Percentiles rank a stretch among this genome's conserved stretches.
phyloP scores from a whole-genome alignment of 2,797 vertebrate species.

The Rachycentron canadum region DNA sequence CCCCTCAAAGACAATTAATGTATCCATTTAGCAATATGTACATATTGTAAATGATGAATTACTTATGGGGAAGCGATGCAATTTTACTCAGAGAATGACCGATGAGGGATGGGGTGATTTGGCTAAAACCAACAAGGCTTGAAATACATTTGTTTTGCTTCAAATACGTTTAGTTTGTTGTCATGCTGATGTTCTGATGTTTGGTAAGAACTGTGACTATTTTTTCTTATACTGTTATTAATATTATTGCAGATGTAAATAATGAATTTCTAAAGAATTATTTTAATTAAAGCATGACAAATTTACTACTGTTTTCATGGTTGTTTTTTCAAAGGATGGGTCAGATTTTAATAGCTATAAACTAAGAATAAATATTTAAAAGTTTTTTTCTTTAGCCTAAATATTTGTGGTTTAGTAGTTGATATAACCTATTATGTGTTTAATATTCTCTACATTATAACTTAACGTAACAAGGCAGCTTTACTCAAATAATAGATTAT shows the following conservation, averaged over 20 bases:
- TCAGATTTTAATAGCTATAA: slow-evolving; percentile 1
- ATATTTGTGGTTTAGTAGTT: neutral
- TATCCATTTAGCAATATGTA: slow-evolving; percentile 79
- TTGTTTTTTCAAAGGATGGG: slow-evolving; percentile 30
- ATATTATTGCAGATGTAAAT: slow-evolving; percentile 89
- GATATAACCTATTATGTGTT: neutral
- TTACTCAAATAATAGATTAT: neutral
- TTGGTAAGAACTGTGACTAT: slow-evolving; percentile 85
- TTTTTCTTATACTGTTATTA: slow-evolving; percentile 87
- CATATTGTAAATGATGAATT: slow-evolving; percentile 84
- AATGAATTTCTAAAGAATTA: slow-evolving; percentile 90
- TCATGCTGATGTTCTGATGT: slow-evolving; percentile 84
- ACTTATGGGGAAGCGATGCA: slow-evolving; percentile 67
- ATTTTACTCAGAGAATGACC: slow-evolving; percentile 68
- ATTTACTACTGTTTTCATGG: slow-evolving; percentile 57
- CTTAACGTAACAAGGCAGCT: neutral
- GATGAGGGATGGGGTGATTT: slow-evolving; percentile 59
- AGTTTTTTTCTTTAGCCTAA: neutral
- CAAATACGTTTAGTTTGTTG: slow-evolving; percentile 76
- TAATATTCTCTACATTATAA: neutral
- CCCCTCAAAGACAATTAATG: slow-evolving; percentile 53
- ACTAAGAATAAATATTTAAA: neutral
- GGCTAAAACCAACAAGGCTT: slow-evolving; percentile 78
- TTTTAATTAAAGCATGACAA: slow-evolving; percentile 92
- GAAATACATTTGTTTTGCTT: slow-evolving; percentile 76